Conservation (phyloP, 2,888 invertebrate species). For the Epistrophe eligans region DNA sequence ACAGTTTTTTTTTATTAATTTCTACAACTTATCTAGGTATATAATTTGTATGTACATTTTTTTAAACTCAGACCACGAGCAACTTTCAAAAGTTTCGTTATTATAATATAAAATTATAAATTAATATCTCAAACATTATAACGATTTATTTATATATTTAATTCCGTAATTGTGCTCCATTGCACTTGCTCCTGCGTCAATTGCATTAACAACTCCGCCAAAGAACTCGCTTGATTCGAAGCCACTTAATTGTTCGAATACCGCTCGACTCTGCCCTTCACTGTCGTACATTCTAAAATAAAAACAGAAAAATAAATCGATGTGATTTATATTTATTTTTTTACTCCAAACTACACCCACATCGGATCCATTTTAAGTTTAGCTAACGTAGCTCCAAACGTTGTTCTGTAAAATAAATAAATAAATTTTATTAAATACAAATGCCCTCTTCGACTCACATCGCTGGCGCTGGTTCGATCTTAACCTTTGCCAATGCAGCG, state of each 20-base stretch:
- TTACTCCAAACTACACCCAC: constrained; percentile 79
- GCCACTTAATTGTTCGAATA: constrained; percentile 82
- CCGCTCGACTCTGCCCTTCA: constrained; percentile 80
- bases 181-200: constrained; percentile 35
- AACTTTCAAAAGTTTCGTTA: not conserved
- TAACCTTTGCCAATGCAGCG: constrained; percentile 71
- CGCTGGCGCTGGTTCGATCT: constrained; percentile 55
- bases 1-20: constrained; percentile 14
- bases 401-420: constrained; percentile 58
- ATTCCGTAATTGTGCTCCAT: constrained; percentile 57
- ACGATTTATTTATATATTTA: constrained; percentile 38
- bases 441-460: constrained; percentile 78
- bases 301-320: constrained; percentile 28
- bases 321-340: constrained; percentile 22
- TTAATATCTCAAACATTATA: constrained; percentile 41
- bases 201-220: constrained; percentile 76
- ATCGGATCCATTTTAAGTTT: constrained; percentile 79
- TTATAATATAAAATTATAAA: constrained; percentile 12
- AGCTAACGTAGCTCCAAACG: constrained; percentile 78
- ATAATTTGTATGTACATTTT: constrained; percentile 33
- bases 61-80: constrained; percentile 13
- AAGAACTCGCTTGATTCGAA: constrained; percentile 82
- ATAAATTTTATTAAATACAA: constrained; percentile 62
- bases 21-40: constrained; percentile 28
- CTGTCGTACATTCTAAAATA: constrained; percentile 81